phyloP scores from a whole-genome alignment of 2,797 vertebrate genomes.

The Pristis pectinata region DNA sequence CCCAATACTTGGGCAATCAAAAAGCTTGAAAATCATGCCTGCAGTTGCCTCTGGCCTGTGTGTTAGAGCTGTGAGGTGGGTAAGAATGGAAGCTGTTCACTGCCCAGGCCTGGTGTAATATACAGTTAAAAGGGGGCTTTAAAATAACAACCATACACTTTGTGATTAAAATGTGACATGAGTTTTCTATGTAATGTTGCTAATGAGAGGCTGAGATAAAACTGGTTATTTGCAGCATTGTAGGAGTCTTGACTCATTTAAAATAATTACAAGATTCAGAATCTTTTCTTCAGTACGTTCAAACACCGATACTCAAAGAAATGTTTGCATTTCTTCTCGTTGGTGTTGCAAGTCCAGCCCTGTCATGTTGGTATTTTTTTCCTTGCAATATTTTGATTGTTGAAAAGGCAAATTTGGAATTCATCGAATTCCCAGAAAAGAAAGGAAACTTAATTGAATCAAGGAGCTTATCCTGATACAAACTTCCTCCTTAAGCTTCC shows the following conservation, averaged over 20 bases:
- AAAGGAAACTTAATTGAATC: background rate
- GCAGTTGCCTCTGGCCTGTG: background rate
- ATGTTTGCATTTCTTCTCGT: background rate
- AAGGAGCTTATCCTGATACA: background rate
- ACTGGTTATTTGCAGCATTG: background rate
- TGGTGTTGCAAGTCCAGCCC: background rate
- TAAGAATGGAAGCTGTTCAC: background rate
- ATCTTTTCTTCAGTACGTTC: background rate
- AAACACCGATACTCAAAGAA: background rate
- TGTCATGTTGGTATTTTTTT: background rate
- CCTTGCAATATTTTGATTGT: background rate
- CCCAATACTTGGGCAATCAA: background rate
- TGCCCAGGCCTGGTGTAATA: no score
- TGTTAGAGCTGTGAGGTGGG: background rate
- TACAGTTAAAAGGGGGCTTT: no score
- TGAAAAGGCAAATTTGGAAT: background rate
- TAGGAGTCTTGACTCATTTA: slow-evolving; percentile 1
- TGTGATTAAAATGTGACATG: background rate
- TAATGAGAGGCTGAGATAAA: slow-evolving; percentile 13
- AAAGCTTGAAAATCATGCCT: background rate
- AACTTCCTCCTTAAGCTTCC: background rate
- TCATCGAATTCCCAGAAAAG: background rate
- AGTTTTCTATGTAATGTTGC: background rate
- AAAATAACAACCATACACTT: background rate
- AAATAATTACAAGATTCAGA: slow-evolving; percentile 1